Base-by-base conservation (phyloP, 2,113 vertebrate genomes). In the Semicossyphus pulcher region DNA sequence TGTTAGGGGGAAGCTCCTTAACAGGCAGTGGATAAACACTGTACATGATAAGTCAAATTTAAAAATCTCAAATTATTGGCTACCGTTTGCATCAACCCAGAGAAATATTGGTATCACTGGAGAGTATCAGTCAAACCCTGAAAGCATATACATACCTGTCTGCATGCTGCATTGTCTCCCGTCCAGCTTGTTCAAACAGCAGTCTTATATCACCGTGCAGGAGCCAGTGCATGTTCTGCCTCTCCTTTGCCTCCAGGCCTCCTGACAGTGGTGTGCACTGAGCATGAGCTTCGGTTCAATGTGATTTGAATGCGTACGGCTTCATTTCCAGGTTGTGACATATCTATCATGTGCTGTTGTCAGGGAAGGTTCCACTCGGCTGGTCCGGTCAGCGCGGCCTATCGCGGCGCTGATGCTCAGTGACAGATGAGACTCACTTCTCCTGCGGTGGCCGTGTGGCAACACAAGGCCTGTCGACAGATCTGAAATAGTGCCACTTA, bases 261-360 rank as follows among this genome's bases (percentile, higher is more conserved):
- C 60, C 77, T 78, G 78, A 78, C 78, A 74, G 88, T 52, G 63
- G 53, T 39, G 68, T 74, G 76, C 45, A 58, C 0, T 26, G 31
- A 73, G 64, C 67, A 23, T 32, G 77, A 75, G 57, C 68, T 59
- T 18, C 6, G 6, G 42, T 52, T 79, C 31, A 23, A 47, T 86
- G 79, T 84, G 85, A 88, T 89, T 72, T 84, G 81, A 89, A 90
- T 86, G 85, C 52, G 12, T 77, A 83, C 16, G 16, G 72, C 85
- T 90, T 89, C 34, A 84, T 88, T 90, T 92, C 82, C 85, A 83
- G 80, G 82, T 83, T 85, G 82, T 78, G 84, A 89, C 71, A 84
- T 65, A 77, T 89, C 76, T 78, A 84, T 91, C 84, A 26, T 63
- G 80, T 14, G 62, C 67, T 37, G 76, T 88, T 78, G 85, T 88